Percentiles rank a stretch among this genome's conserved stretches.
Conservation (phyloP, 2,888 invertebrate genomes). For the Xanthia togata region DNA sequence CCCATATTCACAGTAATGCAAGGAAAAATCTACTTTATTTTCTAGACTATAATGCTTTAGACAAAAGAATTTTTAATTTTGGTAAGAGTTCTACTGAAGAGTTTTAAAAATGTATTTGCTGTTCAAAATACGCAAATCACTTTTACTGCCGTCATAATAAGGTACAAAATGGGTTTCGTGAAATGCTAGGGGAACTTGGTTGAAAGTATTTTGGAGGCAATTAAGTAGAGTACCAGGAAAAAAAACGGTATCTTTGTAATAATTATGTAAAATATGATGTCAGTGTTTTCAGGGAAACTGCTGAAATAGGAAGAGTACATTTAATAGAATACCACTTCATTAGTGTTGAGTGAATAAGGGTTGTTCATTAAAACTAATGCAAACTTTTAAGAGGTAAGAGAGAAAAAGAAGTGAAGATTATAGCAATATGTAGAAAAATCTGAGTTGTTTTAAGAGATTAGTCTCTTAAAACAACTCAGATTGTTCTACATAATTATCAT, state of each 20-base stretch:
- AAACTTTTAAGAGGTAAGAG: background rate
- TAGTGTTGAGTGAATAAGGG: slow-evolving; percentile 38
- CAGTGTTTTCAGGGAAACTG: slow-evolving; percentile 54
- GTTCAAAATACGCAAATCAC: slow-evolving; percentile 25
- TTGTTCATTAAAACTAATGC: slow-evolving; percentile 53
- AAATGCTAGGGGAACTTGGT: slow-evolving; percentile 20
- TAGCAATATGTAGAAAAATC: background rate
- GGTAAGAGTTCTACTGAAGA: slow-evolving; percentile 46
- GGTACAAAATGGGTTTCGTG: slow-evolving; percentile 37
- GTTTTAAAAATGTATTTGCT: slow-evolving; percentile 40
- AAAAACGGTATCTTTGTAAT: slow-evolving; percentile 63
- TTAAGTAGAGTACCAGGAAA: slow-evolving; percentile 62
- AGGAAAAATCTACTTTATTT: slow-evolving; percentile 46
- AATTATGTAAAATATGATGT: slow-evolving; percentile 65
- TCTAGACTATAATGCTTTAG: slow-evolving; percentile 13
- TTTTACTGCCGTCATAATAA: slow-evolving; percentile 48
- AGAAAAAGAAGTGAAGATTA: background rate
- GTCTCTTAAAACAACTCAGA: no score
- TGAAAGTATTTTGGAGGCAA: slow-evolving; percentile 64
- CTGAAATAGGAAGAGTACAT: slow-evolving; percentile 40
- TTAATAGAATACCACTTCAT: slow-evolving; percentile 51
- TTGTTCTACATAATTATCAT: no score
- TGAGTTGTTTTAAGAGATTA: background rate
- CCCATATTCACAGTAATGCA: slow-evolving; percentile 7
- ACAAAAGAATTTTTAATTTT: slow-evolving; percentile 33